A percentile compares a stretch with the other conserved stretches of the same genome.
Evolutionary conservation across 2,113 vertebrate species (phyloP).

Genomic region (Ophiodon elongatus): DNA sequence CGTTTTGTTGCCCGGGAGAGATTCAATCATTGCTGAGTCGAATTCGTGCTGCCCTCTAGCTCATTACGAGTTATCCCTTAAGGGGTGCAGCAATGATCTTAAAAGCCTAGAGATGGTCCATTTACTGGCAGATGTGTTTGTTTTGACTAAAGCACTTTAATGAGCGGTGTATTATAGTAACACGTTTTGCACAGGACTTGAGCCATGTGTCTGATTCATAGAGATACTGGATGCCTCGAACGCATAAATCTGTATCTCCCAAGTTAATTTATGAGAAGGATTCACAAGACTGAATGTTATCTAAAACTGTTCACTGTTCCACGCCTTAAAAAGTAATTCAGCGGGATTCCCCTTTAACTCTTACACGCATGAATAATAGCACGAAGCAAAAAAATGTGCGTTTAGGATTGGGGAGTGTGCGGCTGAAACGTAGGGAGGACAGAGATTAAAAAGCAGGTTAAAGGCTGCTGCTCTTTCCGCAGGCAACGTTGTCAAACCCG

Average conservation of each 20-base stretch:
- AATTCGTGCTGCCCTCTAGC: constrained; percentile 7
- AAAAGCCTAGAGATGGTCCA: constrained; percentile 3
- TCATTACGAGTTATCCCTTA: background rate
- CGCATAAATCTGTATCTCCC: background rate
- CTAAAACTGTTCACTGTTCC: background rate
- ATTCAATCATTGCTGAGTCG: constrained; percentile 15
- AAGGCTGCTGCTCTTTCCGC: constrained; percentile 61
- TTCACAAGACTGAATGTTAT: background rate
- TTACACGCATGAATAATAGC: constrained; percentile 15
- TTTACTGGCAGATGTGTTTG: constrained; percentile 21
- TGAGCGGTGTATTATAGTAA: background rate
- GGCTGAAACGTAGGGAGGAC: constrained; percentile 70
- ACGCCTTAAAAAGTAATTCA: background rate
- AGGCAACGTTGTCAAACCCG: constrained; percentile 69
- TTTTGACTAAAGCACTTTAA: constrained; percentile 19
- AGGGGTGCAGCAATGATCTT: background rate
- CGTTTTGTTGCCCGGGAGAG: constrained; percentile 20
- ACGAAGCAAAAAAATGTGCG: constrained; percentile 4
- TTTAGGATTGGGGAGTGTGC: constrained; percentile 48
- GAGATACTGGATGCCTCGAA: background rate
- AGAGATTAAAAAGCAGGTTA: constrained; percentile 73
- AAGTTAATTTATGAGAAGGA: background rate
- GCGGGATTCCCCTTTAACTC: constrained; percentile 17
- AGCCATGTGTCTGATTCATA: background rate
- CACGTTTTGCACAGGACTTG: background rate